Conservation (phyloP, 2,797 vertebrate species). For the Labroides dimidiatus region DNA sequence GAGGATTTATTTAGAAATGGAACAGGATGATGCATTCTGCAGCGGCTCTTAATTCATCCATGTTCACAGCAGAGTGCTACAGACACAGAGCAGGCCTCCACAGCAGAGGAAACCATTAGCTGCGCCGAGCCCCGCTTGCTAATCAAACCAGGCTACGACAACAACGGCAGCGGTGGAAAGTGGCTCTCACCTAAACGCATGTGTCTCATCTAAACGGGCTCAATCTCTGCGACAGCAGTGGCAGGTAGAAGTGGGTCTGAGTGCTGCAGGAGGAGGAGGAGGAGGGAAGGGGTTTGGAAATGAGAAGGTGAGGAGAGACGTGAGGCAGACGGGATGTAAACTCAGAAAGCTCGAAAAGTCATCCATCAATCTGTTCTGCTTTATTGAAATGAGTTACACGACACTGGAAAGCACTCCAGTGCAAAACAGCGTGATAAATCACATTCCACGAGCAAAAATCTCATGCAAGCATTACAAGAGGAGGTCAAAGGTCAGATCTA, state of each 20-base stretch:
- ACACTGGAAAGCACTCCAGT: conserved; percentile 3
- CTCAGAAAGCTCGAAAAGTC: conserved; percentile 18
- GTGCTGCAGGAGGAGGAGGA: conserved; percentile 9
- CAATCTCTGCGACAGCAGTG: conserved; percentile 41
- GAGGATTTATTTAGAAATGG: too few species aligned
- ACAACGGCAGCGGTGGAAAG: conserved; percentile 52
- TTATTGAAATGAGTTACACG: background rate
- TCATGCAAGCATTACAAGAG: conserved; percentile 1
- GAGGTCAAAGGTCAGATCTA: conserved; percentile 27
- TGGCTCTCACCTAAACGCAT: conserved; percentile 54
- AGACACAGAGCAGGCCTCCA: conserved; percentile 65
- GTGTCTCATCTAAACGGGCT: conserved; percentile 49
- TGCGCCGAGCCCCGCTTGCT: conserved; percentile 33
- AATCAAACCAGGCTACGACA: conserved; percentile 71
- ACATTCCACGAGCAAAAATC: background rate
- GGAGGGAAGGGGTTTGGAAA: conserved; percentile 24
- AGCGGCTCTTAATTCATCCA: too few species aligned
- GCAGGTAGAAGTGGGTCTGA: conserved; percentile 28
- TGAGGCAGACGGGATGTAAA: conserved; percentile 16
- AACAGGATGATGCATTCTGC: too few species aligned
- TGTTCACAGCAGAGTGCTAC: too few species aligned
- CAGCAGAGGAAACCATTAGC: conserved; percentile 69
- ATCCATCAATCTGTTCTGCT: conserved; percentile 9
- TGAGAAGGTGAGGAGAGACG: conserved; percentile 64
- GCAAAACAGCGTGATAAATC: background rate